These are phyloP conservation scores for Mycetomoellerius zeteki DNA, from an alignment of 1,140 invertebrate species.

Conservation along the genomic window DNA sequence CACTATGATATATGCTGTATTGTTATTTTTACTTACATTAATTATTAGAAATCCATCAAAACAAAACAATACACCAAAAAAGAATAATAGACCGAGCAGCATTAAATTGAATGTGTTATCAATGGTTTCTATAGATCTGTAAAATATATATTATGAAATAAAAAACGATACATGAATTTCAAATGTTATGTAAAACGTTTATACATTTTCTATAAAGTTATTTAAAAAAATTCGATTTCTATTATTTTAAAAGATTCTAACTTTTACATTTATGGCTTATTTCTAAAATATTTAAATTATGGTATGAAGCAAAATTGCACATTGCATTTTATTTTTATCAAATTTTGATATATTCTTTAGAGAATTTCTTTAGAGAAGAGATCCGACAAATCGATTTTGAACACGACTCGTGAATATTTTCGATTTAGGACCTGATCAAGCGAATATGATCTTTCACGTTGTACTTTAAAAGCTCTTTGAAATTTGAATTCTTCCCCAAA, in stretches of 20 bases:
- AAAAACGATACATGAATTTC: neutral
- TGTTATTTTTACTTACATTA: slow-evolving; percentile 30
- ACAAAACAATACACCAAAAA: slow-evolving; percentile 25
- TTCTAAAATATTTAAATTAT: neutral
- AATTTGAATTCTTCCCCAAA: neutral
- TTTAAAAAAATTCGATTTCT: neutral
- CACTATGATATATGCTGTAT: neutral
- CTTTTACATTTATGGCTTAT: neutral
- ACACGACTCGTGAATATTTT: neutral
- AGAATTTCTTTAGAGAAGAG: neutral
- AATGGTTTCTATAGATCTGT: slow-evolving; percentile 6
- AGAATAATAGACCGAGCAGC: slow-evolving; percentile 17
- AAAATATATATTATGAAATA: neutral
- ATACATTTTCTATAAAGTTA: neutral
- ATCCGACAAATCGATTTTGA: no score
- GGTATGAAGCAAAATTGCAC: neutral
- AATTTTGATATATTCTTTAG: neutral
- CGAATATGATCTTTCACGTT: slow-evolving; percentile 34
- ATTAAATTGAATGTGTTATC: slow-evolving; percentile 43
- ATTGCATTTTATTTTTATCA: neutral
- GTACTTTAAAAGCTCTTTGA: neutral
- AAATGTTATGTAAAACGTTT: neutral
- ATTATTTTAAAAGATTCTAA: neutral
- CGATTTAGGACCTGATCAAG: slow-evolving; percentile 39
- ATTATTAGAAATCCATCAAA: slow-evolving; percentile 47